Conservation (phyloP, 2,888 invertebrate genomes). For the Odontothrips loti region DNA sequence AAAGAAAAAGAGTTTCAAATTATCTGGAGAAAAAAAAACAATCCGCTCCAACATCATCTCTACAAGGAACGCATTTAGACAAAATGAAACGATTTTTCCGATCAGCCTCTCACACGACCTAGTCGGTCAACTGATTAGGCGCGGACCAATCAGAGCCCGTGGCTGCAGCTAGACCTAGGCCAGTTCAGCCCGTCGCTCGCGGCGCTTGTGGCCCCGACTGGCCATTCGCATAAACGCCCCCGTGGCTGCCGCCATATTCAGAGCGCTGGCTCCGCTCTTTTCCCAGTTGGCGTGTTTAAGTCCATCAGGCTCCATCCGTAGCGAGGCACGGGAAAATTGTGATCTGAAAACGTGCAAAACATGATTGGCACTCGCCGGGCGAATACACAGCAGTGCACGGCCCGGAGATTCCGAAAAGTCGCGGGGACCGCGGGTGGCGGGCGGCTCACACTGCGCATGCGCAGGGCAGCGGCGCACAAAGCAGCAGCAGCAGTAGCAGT, state of each 20-base stretch:
- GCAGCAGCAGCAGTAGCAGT: too few species aligned
- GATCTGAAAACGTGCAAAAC: neutral
- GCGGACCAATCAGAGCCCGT: slow-evolving; percentile 7
- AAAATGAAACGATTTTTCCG: neutral
- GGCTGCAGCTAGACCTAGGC: neutral
- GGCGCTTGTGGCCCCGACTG: neutral
- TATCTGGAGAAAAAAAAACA: too few species aligned
- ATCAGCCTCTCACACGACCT: neutral
- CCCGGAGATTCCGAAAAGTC: too few species aligned
- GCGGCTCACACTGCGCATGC: neutral
- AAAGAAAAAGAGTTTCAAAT: neutral
- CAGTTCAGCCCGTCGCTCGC: neutral
- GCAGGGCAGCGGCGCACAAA: neutral
- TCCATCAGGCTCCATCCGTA: neutral
- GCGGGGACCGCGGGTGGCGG: too few species aligned
- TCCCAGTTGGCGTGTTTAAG: slow-evolving; percentile 2
- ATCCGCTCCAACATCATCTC: neutral
- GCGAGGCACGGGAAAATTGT: neutral
- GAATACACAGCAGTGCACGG: too few species aligned
- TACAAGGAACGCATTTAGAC: neutral
- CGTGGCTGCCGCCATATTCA: slow-evolving; percentile 12
- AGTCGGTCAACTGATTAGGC: neutral
- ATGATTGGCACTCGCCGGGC: too few species aligned
- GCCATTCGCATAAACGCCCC: slow-evolving; percentile 9
- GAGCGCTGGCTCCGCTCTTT: neutral